Evolutionary conservation across 2,797 vertebrate species (phyloP), one percentile per base, ranked within the genome.

Genomic region (Galagoides demidoff): DNA sequence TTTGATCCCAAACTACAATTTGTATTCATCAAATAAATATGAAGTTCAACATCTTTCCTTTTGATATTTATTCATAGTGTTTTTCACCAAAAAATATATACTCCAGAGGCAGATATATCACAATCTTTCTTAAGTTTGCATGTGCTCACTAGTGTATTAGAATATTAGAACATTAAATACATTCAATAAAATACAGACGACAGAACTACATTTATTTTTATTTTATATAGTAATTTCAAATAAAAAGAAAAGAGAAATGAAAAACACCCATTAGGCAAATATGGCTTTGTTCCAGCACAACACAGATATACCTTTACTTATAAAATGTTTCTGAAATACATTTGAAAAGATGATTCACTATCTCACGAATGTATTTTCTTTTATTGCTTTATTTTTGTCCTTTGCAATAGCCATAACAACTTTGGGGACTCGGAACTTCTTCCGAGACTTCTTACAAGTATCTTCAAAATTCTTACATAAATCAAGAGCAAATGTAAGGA

Each of bases 1-100:
- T 43, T 7, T 43, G 6, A 7, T 7, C 39, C 39, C 39, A 94
- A 98, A 96, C 92, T 66, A 0, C 63, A 95, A 92, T 97, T 84
- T 96, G 34, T 83, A 95, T 97, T 86, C 86, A 87, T 97, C 95
- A 91, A 3, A 27, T 83, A 85, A 70, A 52, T 73, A 37, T 94
- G 81, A 94, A 73, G 89, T 34, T 89, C 64, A 87, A 34, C 25
- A 93, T 29, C 66, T 96, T 86, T 68, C 5, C 64, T 95, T 90
- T 79, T 45, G 94, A 63, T 93, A 83, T 93, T 92, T 92, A 94
- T 64, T 87, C 59, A 43, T 52, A 66, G 39, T 71, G 94, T 1
- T 78, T 92, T 25, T 7, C 19, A 64, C 4, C 0, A n/a, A n/a
- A 64, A 45, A 22, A 19, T 43, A 37, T 29, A 14, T 43, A 31